Percentiles rank a stretch among this genome's conserved stretches.
These are phyloP conservation scores for Pachypsylla venusta DNA, from an alignment of 1,140 invertebrate genomes.

Conservation along the genomic window DNA sequence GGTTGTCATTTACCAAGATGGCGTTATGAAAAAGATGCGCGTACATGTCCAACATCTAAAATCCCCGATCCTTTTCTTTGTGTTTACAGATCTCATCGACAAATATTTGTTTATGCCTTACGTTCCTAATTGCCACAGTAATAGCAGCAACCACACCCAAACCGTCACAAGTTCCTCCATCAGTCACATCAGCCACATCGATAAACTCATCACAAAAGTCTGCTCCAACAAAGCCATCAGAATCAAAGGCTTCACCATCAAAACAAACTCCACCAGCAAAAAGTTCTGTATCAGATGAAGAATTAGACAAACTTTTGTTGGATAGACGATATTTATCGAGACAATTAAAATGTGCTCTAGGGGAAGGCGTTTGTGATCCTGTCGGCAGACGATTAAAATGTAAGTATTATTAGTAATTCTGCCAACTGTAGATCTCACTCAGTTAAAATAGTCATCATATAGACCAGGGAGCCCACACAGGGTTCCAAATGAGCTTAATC, in stretches of 20 bases:
- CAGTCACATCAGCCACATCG: not conserved
- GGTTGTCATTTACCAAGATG: no score
- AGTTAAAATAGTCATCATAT: no score
- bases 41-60: no score
- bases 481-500: no score
- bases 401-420: no score
- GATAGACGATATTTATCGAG: slow-evolving; percentile 50
- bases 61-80: no score
- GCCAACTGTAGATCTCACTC: no score
- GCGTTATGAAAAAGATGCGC: no score
- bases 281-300: slow-evolving; percentile 34
- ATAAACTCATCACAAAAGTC: no score
- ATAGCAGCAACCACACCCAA: not conserved
- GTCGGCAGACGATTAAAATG: slow-evolving; percentile 53
- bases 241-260: not conserved
- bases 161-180: not conserved
- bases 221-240: not conserved
- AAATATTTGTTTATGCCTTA: not conserved
- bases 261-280: no score
- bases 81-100: not conserved
- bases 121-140: not conserved
- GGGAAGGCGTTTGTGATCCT: slow-evolving; percentile 50
- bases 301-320: slow-evolving; percentile 44
- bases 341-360: slow-evolving; percentile 51
- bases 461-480: no score